Evolutionary conservation across 2,797 vertebrate species (phyloP).

Genomic region (Brachymystax lenok): DNA sequence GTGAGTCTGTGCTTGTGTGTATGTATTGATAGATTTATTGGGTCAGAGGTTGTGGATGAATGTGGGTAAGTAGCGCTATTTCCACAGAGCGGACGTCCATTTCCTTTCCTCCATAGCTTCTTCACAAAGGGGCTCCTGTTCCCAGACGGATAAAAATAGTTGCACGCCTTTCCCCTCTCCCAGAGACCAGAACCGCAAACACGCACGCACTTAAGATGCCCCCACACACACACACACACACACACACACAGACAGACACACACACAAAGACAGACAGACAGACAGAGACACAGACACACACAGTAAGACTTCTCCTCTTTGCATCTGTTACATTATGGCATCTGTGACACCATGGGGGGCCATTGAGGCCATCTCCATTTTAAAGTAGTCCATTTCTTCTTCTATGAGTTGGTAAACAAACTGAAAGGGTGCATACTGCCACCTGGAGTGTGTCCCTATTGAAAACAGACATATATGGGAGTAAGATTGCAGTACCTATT

Average conservation of each 20-base stretch:
- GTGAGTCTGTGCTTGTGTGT: constrained; percentile 5
- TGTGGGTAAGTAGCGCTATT: constrained; percentile 7
- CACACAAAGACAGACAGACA: too few species aligned
- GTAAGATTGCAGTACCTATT: too few species aligned
- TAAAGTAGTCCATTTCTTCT: too few species aligned
- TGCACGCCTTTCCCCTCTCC: constrained; percentile 34
- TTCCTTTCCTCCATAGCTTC: constrained; percentile 63
- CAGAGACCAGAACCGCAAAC: constrained; percentile 3
- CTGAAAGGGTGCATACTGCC: too few species aligned
- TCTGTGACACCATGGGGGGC: too few species aligned
- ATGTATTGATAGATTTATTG: background rate
- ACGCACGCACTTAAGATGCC: constrained; percentile 2
- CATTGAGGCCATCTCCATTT: too few species aligned
- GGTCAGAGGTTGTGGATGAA: constrained; percentile 1
- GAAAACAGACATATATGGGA: too few species aligned
- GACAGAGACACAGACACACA: constrained; percentile 20
- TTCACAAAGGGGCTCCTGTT: constrained; percentile 66
- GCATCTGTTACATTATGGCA: too few species aligned
- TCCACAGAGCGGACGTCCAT: constrained; percentile 29
- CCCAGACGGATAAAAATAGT: constrained; percentile 67
- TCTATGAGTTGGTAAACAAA: too few species aligned
- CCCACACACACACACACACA: constrained; percentile 21
- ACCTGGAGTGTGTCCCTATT: too few species aligned
- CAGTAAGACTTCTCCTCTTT: background rate
- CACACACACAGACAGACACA: constrained; percentile 16